Evolutionary conservation across 1,140 invertebrate species (phyloP).

Genomic region (Leptoteleia sp.): DNA sequence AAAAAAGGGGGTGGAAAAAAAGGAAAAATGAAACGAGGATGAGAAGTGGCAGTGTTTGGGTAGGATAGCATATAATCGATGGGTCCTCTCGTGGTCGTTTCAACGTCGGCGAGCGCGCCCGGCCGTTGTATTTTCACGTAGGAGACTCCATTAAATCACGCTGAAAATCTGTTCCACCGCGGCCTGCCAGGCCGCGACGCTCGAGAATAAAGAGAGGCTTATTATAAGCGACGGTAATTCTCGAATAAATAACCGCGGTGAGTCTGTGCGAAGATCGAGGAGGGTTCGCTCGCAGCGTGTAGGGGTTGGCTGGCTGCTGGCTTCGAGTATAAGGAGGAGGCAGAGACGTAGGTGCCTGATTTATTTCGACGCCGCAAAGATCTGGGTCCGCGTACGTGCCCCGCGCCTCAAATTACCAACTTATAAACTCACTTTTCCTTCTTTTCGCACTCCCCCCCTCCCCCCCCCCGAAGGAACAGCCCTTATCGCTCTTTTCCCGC

Average conservation of each 20-base stretch:
- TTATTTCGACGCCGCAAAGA: conserved; percentile 80
- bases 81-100: conserved; percentile 68
- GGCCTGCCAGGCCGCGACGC: conserved; percentile 70
- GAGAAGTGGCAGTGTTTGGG: conserved; percentile 57
- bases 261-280: conserved; percentile 69
- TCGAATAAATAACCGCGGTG: conserved; percentile 80
- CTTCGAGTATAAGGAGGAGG: conserved; percentile 62
- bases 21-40: conserved; percentile 37
- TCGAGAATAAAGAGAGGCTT: conserved; percentile 80
- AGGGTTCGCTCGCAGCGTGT: conserved; percentile 59
- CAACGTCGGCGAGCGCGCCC: conserved; percentile 61
- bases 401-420: conserved; percentile 81
- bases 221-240: conserved; percentile 82
- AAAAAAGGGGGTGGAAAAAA: conserved; percentile 31
- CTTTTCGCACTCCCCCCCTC: conserved; percentile 48
- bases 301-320: conserved; percentile 52
- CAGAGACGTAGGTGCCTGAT: conserved; percentile 77
- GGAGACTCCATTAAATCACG: conserved; percentile 80
- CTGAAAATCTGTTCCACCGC: conserved; percentile 79
- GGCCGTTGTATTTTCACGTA: conserved; percentile 71
- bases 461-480: conserved; percentile 49
- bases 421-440: conserved; percentile 78
- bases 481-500: conserved; percentile 62
- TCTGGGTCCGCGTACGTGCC: conserved; percentile 80
- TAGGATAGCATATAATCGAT: conserved; percentile 66